A percentile compares a stretch with the other conserved stretches of the same genome.
These are phyloP conservation scores for Temnothorax rugatulus DNA, from an alignment of 2,888 invertebrate genomes.

Conservation along the genomic window DNA sequence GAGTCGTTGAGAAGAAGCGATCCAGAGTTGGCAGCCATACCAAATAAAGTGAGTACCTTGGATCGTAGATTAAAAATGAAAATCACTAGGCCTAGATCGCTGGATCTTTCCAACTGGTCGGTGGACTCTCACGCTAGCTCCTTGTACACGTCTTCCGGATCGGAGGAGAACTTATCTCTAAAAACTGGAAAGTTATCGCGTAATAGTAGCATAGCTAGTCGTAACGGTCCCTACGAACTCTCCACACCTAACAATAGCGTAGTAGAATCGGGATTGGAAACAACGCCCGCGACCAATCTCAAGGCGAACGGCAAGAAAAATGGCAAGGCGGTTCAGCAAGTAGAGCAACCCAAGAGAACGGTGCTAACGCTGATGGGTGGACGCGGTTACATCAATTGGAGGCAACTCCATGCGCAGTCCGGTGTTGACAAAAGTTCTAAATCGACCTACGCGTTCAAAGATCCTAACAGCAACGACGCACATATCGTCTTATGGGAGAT, in stretches of 20 bases:
- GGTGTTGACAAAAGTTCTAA: slow-evolving; percentile 87
- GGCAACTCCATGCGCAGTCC: slow-evolving; percentile 88
- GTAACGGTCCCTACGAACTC: slow-evolving; percentile 87
- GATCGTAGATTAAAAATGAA: slow-evolving; percentile 94
- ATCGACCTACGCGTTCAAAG: slow-evolving; percentile 86
- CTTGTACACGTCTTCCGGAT: slow-evolving; percentile 94
- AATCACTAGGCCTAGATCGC: slow-evolving; percentile 92
- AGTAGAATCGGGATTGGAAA: slow-evolving; percentile 79
- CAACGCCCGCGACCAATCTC: slow-evolving; percentile 71
- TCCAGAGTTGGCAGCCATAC: slow-evolving; percentile 94
- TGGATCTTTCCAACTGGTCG: slow-evolving; percentile 95
- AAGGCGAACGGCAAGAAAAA: slow-evolving; percentile 80
- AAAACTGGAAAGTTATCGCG: slow-evolving; percentile 90
- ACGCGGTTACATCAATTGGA: slow-evolving; percentile 95
- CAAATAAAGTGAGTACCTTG: slow-evolving; percentile 93
- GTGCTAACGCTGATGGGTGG: slow-evolving; percentile 96
- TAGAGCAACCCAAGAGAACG: slow-evolving; percentile 89
- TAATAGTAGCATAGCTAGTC: slow-evolving; percentile 92
- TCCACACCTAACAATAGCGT: slow-evolving; percentile 74
- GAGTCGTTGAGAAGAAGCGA: slow-evolving; percentile 93
- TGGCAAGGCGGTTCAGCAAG: slow-evolving; percentile 84
- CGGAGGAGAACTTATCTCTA: slow-evolving; percentile 93
- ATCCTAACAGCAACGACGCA: slow-evolving; percentile 94
- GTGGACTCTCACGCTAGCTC: slow-evolving; percentile 94
- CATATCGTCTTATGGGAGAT: slow-evolving; percentile 97